Conservation (phyloP, 2,888 invertebrate genomes). For the Busseola fusca region DNA sequence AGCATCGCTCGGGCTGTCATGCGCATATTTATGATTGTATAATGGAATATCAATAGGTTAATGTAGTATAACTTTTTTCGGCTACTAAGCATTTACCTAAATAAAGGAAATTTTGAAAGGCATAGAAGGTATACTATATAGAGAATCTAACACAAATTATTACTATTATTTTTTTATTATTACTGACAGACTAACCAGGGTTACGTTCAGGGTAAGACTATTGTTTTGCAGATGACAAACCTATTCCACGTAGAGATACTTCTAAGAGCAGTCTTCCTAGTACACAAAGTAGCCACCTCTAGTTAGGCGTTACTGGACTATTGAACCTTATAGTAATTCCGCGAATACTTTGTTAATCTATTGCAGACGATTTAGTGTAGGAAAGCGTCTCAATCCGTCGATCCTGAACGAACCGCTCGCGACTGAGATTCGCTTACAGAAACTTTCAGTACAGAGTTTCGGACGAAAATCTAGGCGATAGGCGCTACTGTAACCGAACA, state of each 20-base stretch:
- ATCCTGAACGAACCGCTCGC: conserved; percentile 6
- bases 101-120: not conserved
- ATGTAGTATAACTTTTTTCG: conserved; percentile 15
- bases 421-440: conserved; percentile 14
- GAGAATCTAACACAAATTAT: not conserved
- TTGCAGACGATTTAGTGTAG: not conserved
- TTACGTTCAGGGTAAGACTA: not conserved
- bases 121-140: not conserved
- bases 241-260: no score
- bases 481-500: not conserved
- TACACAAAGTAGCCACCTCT: not conserved
- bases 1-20: conserved; percentile 37
- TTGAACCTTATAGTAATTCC: not conserved
- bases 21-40: conserved; percentile 32
- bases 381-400: conserved; percentile 6
- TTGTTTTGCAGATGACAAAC: not conserved
- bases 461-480: not conserved
- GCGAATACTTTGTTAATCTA: not conserved
- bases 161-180: not conserved
- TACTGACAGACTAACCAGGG: not conserved
- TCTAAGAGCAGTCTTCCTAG: not conserved
- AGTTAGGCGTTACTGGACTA: not conserved
- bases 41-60: conserved; percentile 29
- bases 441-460: not conserved
- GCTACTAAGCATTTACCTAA: conserved; percentile 6